Percentiles rank a stretch among this genome's conserved stretches.
These are phyloP conservation scores for Trididemnum miniatum DNA, from an alignment of 23 tunicate species.

Conservation along the genomic window DNA sequence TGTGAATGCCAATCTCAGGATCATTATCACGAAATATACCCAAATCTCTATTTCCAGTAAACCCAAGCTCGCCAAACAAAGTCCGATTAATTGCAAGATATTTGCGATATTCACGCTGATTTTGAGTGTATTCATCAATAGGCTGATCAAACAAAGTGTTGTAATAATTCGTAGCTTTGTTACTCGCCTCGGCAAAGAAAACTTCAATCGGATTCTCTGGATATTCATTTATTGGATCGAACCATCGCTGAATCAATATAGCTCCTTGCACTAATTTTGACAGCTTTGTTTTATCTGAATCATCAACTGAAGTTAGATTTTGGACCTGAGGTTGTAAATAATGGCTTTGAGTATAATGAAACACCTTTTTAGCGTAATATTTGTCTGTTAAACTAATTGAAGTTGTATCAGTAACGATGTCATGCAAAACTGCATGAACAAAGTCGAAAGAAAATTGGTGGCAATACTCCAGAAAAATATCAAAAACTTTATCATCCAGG, in stretches of 20 bases:
- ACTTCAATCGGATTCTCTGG: not conserved
- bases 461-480: not conserved
- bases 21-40: slow-evolving; percentile 21
- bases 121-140: not conserved
- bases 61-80: slow-evolving; percentile 10
- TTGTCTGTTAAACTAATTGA: slow-evolving; percentile 3
- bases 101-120: not conserved
- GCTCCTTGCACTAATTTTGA: slow-evolving; percentile 17
- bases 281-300: not conserved
- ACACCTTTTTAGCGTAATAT: slow-evolving; percentile 12
- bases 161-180: not conserved
- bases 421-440: slow-evolving; percentile 6
- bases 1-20: slow-evolving; percentile 11
- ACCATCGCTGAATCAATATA: slow-evolving; percentile 22
- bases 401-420: not conserved
- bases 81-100: not conserved
- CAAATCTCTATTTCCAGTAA: slow-evolving; percentile 32
- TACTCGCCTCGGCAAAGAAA: slow-evolving; percentile 3
- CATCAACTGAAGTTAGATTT: not conserved
- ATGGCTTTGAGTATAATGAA: not conserved
- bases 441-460: slow-evolving; percentile 8
- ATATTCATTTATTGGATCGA: not conserved
- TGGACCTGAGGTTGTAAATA: not conserved
- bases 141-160: not conserved
- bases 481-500: slow-evolving; percentile 17